phyloP scores from a whole-genome alignment of 2,797 vertebrate species.

The Poeciliopsis presidionis region DNA sequence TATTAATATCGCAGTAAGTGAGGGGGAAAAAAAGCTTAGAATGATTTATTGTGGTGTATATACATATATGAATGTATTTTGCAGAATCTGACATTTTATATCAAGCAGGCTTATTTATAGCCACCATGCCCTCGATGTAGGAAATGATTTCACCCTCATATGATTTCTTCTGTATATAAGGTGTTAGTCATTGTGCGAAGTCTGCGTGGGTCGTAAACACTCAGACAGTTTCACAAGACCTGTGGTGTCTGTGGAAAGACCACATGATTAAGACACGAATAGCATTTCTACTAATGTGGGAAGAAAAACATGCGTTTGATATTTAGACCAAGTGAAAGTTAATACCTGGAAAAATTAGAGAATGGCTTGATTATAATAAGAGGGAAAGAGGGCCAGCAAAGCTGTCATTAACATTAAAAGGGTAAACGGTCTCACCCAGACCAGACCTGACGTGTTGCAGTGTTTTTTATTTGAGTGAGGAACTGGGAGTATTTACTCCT shows the following conservation, averaged over 20 bases:
- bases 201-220: slow-evolving; percentile 16
- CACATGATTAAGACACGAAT: slow-evolving; percentile 27
- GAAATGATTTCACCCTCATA: slow-evolving; percentile 16
- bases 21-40: not conserved
- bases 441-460: slow-evolving; percentile 10
- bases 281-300: slow-evolving; percentile 29
- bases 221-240: slow-evolving; percentile 26
- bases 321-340: slow-evolving; percentile 40
- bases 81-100: not conserved
- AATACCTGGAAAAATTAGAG: slow-evolving; percentile 55
- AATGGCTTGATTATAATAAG: slow-evolving; percentile 56
- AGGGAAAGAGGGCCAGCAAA: slow-evolving; percentile 30
- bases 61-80: not conserved
- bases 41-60: not conserved
- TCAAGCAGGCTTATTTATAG: not conserved
- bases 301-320: slow-evolving; percentile 1
- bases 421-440: slow-evolving; percentile 38
- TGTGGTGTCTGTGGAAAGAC: slow-evolving; percentile 30
- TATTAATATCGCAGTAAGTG: not conserved
- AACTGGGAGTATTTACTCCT: not conserved
- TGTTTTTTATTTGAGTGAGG: slow-evolving; percentile 32
- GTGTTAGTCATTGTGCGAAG: slow-evolving; percentile 25
- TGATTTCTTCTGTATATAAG: slow-evolving; percentile 22
- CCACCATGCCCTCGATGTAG: not conserved
- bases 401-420: slow-evolving; percentile 43